A percentile compares a stretch with the other conserved stretches of the same genome.
Conservation (phyloP, 2,888 invertebrate genomes). For the Cyaniris semiargus region DNA sequence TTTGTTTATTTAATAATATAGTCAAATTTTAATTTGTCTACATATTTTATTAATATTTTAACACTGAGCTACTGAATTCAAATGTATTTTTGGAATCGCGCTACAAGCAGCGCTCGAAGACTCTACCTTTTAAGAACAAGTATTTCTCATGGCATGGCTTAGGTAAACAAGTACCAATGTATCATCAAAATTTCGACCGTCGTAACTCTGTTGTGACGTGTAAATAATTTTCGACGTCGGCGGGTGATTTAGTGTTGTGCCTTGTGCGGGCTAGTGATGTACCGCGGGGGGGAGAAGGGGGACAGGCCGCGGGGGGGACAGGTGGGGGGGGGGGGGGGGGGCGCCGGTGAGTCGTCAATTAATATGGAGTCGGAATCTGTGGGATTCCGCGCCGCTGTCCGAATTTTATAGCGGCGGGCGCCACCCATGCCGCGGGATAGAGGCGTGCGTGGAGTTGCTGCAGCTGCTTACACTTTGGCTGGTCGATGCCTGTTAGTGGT, state of each 20-base stretch:
- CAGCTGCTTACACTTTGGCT: background rate
- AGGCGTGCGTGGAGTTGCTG: conserved; percentile 48
- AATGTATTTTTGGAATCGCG: no score
- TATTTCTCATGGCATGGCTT: no score
- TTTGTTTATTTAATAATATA: no score
- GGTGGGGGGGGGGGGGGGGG: conserved; percentile 39
- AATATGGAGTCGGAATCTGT: conserved; percentile 79
- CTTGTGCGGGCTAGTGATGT: background rate
- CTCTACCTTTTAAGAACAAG: no score
- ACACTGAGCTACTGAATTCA: no score
- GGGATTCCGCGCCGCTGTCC: conserved; percentile 79
- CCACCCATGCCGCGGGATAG: conserved; percentile 70
- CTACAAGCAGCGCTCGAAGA: no score
- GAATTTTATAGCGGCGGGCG: conserved; percentile 80
- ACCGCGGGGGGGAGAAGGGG: background rate
- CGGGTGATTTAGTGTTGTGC: conserved; percentile 12
- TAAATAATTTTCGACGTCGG: conserved; percentile 11
- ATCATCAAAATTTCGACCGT: conserved; percentile 5
- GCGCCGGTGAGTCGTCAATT: conserved; percentile 74
- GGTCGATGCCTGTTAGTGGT: no score
- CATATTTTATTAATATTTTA: no score
- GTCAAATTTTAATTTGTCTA: no score
- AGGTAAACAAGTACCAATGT: background rate
- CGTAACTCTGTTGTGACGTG: conserved; percentile 19
- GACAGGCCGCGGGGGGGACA: background rate